phyloP scores from a whole-genome alignment of 92 coral and sea anemone genomes.

The Montipora capitata region DNA sequence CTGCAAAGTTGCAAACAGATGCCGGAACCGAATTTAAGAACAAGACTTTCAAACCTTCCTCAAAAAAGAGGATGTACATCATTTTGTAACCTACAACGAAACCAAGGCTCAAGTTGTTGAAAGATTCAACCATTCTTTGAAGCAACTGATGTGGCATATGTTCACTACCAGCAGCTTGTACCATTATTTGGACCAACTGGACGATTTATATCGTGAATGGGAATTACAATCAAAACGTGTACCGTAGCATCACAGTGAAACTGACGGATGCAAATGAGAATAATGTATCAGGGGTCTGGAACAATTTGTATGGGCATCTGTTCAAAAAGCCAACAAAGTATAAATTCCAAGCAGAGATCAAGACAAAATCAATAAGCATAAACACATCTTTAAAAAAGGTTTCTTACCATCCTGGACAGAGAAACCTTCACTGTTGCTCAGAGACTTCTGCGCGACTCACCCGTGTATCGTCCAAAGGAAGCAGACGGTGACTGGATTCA shows the following conservation, averaged over 20 bases:
- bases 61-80: conserved; percentile 20
- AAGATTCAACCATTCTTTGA: conserved; percentile 1
- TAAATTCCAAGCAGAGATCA: too few species aligned
- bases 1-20: background rate
- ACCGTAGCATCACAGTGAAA: too few species aligned
- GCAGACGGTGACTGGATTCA: conserved; percentile 3
- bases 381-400: background rate
- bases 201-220: background rate
- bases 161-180: conserved; percentile 19
- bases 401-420: conserved; percentile 27
- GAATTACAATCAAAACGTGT: conserved; percentile 35
- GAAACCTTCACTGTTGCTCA: conserved; percentile 14
- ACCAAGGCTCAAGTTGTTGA: conserved; percentile 4
- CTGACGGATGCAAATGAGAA: too few species aligned
- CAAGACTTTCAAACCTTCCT: conserved; percentile 44
- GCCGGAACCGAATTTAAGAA: conserved; percentile 56
- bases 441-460: background rate
- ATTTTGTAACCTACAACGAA: conserved; percentile 27
- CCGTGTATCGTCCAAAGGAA: conserved; percentile 17
- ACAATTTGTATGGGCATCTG: too few species aligned
- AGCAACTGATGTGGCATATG: conserved; percentile 24
- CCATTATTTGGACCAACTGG: conserved; percentile 6
- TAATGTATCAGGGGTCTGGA: too few species aligned
- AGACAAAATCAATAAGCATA: too few species aligned
- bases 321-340: too few species aligned